Evolutionary conservation across 2,888 invertebrate genomes (phyloP), one percentile per base, ranked within the genome.

Genomic region (Pedicia rivosa): DNA sequence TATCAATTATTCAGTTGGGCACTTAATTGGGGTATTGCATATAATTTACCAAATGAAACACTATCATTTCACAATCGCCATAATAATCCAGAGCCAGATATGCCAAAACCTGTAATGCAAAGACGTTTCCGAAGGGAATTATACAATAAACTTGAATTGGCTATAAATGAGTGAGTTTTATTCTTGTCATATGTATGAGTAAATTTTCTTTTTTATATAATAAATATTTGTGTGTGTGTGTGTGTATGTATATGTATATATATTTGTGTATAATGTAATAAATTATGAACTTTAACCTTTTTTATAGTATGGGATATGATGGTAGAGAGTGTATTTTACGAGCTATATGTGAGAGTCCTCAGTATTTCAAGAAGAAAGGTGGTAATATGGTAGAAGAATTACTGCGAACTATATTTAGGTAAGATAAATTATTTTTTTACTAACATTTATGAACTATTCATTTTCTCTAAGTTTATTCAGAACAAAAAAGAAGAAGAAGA

Each of bases 271-370:
- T 13, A 8, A 4, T 24, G 12, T 24, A 13, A 19, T 14, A 2
- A n/a, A 27, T 26, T 35, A 19, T 17, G 6, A 17, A 32, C 16
- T 33, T 15, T n/a, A n/a, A n/a, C n/a, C 34, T 38, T 33, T 33
- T 44, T 65, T 65, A 5, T 57, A 83, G 83, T 42, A 78, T 81
- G 73, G 82, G 81, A 1, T 78, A 76, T 49, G 68, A 74, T 47
- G 83, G 83, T 1, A 63, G 74, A 34, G 65, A 70, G 6, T 83
- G 83, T 50, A 65, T 83, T 27, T 59, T 77, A 29, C 70, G 77
- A 38, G 73, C 80, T 0, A 57, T 83, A 0, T 83, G 83, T 54
- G 83, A 83, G 52, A 72, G 78, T 3, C 70, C 74, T 0, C 72
- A 74, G 43, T 64, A 70, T 10, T 61, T 80, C 24, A 63, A 68